phyloP scores from a whole-genome alignment of 2,797 vertebrate genomes.

The Aeoliscus strigatus region DNA sequence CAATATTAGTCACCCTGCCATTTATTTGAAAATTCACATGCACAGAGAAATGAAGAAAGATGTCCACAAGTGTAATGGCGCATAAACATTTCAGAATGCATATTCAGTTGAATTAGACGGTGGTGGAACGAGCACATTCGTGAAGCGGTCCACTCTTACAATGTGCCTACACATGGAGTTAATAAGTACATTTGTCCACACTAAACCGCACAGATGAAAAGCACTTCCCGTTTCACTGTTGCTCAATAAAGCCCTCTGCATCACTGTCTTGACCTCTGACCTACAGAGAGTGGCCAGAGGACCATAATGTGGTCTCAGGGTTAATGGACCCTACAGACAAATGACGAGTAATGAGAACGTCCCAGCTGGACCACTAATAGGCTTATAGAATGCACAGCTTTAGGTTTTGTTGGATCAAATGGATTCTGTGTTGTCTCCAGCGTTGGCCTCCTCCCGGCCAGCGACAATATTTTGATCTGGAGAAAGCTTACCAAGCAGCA shows the following conservation, averaged over 20 bases:
- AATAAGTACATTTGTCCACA: too few relatives aligned
- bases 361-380: constrained; percentile 38
- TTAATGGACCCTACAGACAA: constrained; percentile 56
- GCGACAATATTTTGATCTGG: constrained; percentile 42
- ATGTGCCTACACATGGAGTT: constrained; percentile 1
- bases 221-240: constrained; percentile 17
- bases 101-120: constrained; percentile 22
- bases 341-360: constrained; percentile 54
- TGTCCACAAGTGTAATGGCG: constrained; percentile 29
- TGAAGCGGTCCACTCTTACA: constrained; percentile 1
- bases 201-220: constrained; percentile 22
- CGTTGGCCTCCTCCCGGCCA: constrained; percentile 23
- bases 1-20: constrained; percentile 37
- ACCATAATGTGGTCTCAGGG: constrained; percentile 44
- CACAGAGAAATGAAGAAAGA: constrained; percentile 21
- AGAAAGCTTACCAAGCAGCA: constrained; percentile 44
- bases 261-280: constrained; percentile 49
- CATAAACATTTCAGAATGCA: constrained; percentile 21
- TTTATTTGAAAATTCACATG: constrained; percentile 25
- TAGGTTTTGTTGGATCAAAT: constrained; percentile 37
- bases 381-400: constrained; percentile 48
- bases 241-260: constrained; percentile 41
- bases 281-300: constrained; percentile 31
- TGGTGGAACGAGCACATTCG: constrained; percentile 5
- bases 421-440: constrained; percentile 27